These are phyloP conservation scores for Micropoecilia bifurca DNA, from an alignment of 2,797 vertebrate species.

Conservation along the genomic window DNA sequence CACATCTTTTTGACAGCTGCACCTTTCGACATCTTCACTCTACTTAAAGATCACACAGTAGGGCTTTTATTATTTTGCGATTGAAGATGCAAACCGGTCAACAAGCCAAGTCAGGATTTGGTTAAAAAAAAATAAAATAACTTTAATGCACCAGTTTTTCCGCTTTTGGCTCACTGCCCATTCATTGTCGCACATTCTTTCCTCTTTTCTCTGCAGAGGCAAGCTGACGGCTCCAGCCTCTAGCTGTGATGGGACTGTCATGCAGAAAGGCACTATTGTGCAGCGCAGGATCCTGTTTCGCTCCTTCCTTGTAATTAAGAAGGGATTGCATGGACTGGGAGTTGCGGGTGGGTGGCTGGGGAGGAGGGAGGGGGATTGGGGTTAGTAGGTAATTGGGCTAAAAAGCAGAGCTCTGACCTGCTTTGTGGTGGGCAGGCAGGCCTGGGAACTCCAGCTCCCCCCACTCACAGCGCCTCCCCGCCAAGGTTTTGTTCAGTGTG, in stretches of 20 bases:
- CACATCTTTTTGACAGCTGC: constrained; percentile 12
- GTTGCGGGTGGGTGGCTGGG: constrained; percentile 44
- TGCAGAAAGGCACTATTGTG: constrained; percentile 85
- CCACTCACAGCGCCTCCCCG: constrained; percentile 58
- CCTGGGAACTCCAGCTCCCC: constrained; percentile 57
- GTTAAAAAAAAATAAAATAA: constrained; percentile 73
- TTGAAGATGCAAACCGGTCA: constrained; percentile 29
- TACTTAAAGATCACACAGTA: background rate
- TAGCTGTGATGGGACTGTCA: constrained; percentile 78
- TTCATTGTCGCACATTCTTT: constrained; percentile 79
- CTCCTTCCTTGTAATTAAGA: constrained; percentile 83
- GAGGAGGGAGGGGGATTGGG: constrained; percentile 46
- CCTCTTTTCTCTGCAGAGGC: constrained; percentile 66
- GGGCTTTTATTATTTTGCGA: constrained; percentile 23
- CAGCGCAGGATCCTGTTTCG: constrained; percentile 78
- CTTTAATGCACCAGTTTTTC: constrained; percentile 61
- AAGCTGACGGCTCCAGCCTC: constrained; percentile 48
- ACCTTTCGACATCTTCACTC: background rate
- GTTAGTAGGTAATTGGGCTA: constrained; percentile 76
- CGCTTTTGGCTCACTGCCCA: constrained; percentile 62
- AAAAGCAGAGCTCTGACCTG: constrained; percentile 69
- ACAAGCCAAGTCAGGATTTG: constrained; percentile 46
- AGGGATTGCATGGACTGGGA: constrained; percentile 75
- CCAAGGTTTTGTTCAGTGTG: constrained; percentile 76
- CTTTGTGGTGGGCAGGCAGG: constrained; percentile 60